These are phyloP conservation scores for Palythoa heliodiscus DNA, from an alignment of 92 coral and sea anemone genomes.

Conservation along the genomic window DNA sequence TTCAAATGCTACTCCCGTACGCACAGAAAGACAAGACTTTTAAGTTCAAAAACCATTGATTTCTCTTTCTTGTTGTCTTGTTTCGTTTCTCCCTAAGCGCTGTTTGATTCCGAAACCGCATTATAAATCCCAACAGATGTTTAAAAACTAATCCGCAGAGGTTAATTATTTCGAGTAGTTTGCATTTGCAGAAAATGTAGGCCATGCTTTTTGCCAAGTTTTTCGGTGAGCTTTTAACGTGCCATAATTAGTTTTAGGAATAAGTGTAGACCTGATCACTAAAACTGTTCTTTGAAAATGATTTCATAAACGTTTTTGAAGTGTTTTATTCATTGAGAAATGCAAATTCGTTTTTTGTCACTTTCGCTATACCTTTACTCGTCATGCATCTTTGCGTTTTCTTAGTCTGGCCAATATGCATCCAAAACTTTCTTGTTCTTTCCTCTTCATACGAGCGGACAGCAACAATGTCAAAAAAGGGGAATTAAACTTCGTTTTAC, in stretches of 20 bases:
- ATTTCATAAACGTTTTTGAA: background rate
- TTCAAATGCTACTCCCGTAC: no score
- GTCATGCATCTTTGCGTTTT: background rate
- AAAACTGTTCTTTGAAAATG: background rate
- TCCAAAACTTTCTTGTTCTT: background rate
- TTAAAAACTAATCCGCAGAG: no score
- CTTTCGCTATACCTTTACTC: background rate
- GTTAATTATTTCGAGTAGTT: background rate
- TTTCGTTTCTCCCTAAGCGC: background rate
- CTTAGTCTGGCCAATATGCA: no score
- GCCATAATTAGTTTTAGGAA: background rate
- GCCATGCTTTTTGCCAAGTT: background rate
- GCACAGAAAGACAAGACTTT: no score
- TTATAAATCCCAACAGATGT: background rate
- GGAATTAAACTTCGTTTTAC: background rate
- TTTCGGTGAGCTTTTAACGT: background rate
- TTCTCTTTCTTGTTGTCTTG: background rate
- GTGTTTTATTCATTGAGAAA: background rate
- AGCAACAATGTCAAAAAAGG: background rate
- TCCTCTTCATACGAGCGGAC: background rate
- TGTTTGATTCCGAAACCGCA: background rate
- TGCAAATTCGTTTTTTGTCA: background rate
- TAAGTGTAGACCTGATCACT: background rate
- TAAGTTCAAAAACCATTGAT: background rate
- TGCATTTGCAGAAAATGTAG: background rate